Evolutionary conservation across 2,797 vertebrate genomes (phyloP).

Genomic region (Phrynocephalus forsythii): DNA sequence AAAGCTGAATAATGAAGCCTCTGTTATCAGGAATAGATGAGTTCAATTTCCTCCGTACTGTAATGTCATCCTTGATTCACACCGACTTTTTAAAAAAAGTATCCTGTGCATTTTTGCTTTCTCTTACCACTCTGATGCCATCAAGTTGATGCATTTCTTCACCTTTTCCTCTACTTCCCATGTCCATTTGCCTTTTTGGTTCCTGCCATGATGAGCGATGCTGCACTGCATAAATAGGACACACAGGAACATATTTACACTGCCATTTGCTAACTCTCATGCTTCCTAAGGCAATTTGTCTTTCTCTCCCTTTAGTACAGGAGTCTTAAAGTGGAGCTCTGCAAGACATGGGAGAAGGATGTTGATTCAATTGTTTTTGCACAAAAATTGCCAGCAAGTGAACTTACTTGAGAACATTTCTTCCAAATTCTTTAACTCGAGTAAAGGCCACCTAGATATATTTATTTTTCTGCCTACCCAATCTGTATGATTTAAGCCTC

Average conservation of each 20-base stretch:
- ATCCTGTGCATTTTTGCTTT: constrained; percentile 71
- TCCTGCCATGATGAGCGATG: constrained; percentile 56
- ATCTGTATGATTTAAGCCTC: neutral
- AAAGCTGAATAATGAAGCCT: constrained; percentile 78
- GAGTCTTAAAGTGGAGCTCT: neutral
- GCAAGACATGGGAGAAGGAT: neutral
- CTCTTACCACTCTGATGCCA: constrained; percentile 61
- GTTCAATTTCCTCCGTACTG: constrained; percentile 78
- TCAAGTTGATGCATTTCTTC: constrained; percentile 69
- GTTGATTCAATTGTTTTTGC: neutral
- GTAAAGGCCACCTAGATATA: neutral
- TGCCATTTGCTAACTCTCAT: constrained; percentile 43
- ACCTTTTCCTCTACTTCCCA: constrained; percentile 54
- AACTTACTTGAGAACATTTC: constrained; percentile 3
- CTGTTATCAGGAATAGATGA: constrained; percentile 76
- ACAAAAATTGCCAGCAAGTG: neutral
- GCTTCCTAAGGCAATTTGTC: constrained; percentile 33
- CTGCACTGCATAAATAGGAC: constrained; percentile 39
- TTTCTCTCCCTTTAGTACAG: neutral
- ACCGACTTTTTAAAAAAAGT: constrained; percentile 81
- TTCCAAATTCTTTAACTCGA: neutral
- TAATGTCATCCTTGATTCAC: constrained; percentile 79
- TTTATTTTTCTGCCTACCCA: neutral
- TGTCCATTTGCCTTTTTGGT: constrained; percentile 57
- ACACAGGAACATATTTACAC: constrained; percentile 48